Evolutionary conservation across 2,888 invertebrate species (phyloP).

Genomic region (Spodoptera littoralis): DNA sequence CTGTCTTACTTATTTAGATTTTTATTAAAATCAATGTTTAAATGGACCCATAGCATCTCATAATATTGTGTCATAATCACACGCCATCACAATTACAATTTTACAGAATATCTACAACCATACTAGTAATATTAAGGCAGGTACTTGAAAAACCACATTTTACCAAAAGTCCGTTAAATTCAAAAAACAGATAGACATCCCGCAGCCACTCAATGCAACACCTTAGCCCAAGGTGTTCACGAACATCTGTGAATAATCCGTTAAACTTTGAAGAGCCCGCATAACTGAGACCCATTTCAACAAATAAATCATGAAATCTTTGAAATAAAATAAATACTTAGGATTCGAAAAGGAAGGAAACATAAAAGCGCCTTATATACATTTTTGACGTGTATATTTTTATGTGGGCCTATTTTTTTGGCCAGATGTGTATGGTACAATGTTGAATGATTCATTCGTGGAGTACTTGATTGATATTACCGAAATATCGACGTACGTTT

Average conservation of each 20-base stretch:
- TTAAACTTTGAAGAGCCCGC: slow-evolving; percentile 61
- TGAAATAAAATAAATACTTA: slow-evolving; percentile 30
- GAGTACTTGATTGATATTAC: slow-evolving; percentile 12
- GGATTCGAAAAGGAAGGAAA: slow-evolving; percentile 43
- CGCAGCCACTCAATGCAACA: slow-evolving; percentile 49
- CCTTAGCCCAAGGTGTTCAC: slow-evolving; percentile 72
- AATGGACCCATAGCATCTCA: no score
- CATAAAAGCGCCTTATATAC: no score
- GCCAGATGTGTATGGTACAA: slow-evolving; percentile 52
- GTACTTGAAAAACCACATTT: slow-evolving; percentile 8
- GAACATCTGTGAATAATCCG: slow-evolving; percentile 80
- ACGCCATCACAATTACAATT: no score
- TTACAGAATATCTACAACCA: no score
- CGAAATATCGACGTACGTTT: slow-evolving; percentile 30
- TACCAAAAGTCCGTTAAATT: slow-evolving; percentile 30
- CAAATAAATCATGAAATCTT: slow-evolving; percentile 63
- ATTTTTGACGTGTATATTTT: not conserved
- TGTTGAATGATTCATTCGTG: slow-evolving; percentile 33
- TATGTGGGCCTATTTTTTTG: slow-evolving; percentile 34
- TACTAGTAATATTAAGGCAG: not conserved
- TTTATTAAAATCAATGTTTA: no score
- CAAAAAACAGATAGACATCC: slow-evolving; percentile 40
- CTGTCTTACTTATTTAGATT: no score
- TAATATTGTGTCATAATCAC: no score
- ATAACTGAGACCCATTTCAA: slow-evolving; percentile 38